Evolutionary conservation across 1,140 invertebrate genomes (phyloP).

Genomic region (Drosophila willistoni): DNA sequence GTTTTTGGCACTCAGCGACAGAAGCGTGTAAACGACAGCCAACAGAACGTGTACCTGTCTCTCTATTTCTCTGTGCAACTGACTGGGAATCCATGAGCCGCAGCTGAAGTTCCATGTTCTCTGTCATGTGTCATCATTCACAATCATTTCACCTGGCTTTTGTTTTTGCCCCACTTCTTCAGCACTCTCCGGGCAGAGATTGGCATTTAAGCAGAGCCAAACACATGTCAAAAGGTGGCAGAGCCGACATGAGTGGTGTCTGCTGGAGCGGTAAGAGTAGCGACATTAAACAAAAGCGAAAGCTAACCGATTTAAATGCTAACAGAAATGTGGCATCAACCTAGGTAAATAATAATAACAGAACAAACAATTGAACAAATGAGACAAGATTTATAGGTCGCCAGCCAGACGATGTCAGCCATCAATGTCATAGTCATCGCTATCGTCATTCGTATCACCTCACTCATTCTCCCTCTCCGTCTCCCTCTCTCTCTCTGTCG

Average conservation of each 20-base stretch:
- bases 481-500: background rate
- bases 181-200: constrained; percentile 31
- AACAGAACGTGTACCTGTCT: constrained; percentile 41
- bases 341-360: constrained; percentile 23
- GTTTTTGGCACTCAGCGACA: constrained; percentile 26
- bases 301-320: constrained; percentile 60
- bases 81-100: constrained; percentile 29
- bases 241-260: constrained; percentile 18
- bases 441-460: constrained; percentile 4
- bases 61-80: constrained; percentile 8
- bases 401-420: constrained; percentile 16
- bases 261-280: constrained; percentile 21
- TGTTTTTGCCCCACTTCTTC: constrained; percentile 29
- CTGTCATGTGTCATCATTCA: constrained; percentile 72
- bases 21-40: constrained; percentile 28
- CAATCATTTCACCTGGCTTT: constrained; percentile 50
- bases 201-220: constrained; percentile 48
- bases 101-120: constrained; percentile 41
- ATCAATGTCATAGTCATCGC: constrained; percentile 43
- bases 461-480: background rate
- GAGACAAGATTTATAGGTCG: constrained; percentile 15
- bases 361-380: constrained; percentile 35
- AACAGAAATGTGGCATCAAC: constrained; percentile 44
- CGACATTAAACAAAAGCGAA: constrained; percentile 30
- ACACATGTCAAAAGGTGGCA: constrained; percentile 18